Percentiles rank a stretch among this genome's conserved stretches.
phyloP scores from a whole-genome alignment of 2,888 invertebrate genomes.

The Zygogramma bicolorata region DNA sequence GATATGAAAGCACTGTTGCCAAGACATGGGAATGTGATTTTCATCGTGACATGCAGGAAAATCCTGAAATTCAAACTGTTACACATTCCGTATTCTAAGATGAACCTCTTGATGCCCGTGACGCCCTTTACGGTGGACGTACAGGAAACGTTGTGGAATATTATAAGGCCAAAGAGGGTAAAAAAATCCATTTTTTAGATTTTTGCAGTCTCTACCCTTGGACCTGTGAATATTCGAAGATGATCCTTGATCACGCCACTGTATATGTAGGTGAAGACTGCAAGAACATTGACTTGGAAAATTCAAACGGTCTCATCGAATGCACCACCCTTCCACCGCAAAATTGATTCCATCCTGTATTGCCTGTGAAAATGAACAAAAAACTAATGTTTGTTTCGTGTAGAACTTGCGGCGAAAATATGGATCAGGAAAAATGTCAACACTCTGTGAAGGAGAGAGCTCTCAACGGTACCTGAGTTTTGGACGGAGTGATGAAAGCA shows the following conservation, averaged over 20 bases:
- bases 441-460: constrained; percentile 46
- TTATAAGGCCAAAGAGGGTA: constrained; percentile 14
- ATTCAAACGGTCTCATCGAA: constrained; percentile 37
- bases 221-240: constrained; percentile 51
- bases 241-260: constrained; percentile 54
- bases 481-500: constrained; percentile 58
- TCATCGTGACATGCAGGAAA: too few relatives aligned
- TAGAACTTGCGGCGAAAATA: constrained; percentile 53
- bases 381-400: constrained; percentile 53
- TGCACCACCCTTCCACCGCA: constrained; percentile 42
- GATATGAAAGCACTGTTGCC: constrained; percentile 19
- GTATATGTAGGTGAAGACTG: constrained; percentile 36
- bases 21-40: constrained; percentile 18
- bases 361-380: constrained; percentile 34
- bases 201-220: constrained; percentile 51
- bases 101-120: constrained; percentile 39
- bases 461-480: constrained; percentile 28
- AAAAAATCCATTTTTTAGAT: constrained; percentile 52
- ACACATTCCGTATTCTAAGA: too few relatives aligned
- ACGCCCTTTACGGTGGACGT: constrained; percentile 39
- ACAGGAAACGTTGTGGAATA: constrained; percentile 26
- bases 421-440: constrained; percentile 50
- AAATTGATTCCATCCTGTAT: constrained; percentile 42
- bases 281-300: constrained; percentile 23
- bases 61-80: too few relatives aligned